Evolutionary conservation across 2,888 invertebrate genomes (phyloP), one percentile per base, ranked within the genome.

Genomic region (Slavum lentiscoides): DNA sequence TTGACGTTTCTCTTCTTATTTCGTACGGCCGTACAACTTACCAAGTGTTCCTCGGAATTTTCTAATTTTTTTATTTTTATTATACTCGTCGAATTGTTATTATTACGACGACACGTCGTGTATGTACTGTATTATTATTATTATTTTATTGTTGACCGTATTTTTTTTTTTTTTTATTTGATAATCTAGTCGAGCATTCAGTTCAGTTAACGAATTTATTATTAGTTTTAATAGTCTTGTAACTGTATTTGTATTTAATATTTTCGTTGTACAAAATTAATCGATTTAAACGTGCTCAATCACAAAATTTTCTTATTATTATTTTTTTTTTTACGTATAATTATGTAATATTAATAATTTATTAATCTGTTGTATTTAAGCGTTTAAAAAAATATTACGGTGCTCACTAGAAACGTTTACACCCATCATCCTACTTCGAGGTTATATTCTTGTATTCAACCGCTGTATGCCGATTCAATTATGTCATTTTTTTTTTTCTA

Each of bases 141-240:
- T 55, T 55, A 55, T 19, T 19, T 55, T 55, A 19, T 55, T 55
- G 19, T 19, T 49, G 11, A 9, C 49, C 13, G 11, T 49, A 11
- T 49, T 9, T 43, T 5, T 17, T 53, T 62, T 30, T 62, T 58
- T 30, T 30, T 30, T 30, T 49, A 49, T 49, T 13, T 19, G 3
- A n/a, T 64, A 67, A 67, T 21, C 74, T 74, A 62, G 74, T 75
- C 58, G 67, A 7, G 11, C 11, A 17, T 58, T 55, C 39, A 55
- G 39, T 58, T 64, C 39, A 66, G 64, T 30, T 2, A 39, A 74
- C 55, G 1, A 70, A 58, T 74, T 30, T 53, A 43, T 72, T 43
- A 23, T 59, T 49, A 74, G 5, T 53, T 53, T 53, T 55, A 69
- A n/a, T 23, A 15, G 5, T 43, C 11, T 67, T 21, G 37, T 72